Evolutionary conservation across 2,113 vertebrate genomes (phyloP).

Genomic region (Nothoprocta perdicaria): DNA sequence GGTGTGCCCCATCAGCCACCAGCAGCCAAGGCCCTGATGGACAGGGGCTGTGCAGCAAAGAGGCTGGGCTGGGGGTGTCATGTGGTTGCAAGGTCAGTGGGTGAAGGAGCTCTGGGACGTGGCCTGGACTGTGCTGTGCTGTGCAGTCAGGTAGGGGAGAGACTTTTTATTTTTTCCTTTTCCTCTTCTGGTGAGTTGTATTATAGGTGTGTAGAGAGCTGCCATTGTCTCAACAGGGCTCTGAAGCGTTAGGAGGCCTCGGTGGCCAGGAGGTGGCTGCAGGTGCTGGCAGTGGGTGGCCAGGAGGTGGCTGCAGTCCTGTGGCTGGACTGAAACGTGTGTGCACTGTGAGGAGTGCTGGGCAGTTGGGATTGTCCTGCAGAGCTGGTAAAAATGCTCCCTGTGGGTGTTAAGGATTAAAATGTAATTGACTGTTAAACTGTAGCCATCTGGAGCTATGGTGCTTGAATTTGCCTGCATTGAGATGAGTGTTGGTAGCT

Average conservation of each 20-base stretch:
- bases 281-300: no score
- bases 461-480: background rate
- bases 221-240: background rate
- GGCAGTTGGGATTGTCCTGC: background rate
- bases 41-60: background rate
- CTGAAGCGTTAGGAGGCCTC: background rate
- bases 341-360: accelerated
- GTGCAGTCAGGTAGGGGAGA: background rate
- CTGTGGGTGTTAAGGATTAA: background rate
- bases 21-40: background rate
- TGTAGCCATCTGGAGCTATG: background rate
- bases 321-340: background rate
- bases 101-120: accelerated
- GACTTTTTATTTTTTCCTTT: background rate
- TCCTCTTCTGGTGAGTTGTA: background rate
- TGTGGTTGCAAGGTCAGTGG: accelerated
- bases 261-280: background rate
- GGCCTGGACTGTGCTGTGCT: background rate
- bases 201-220: background rate
- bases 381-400: background rate
- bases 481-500: background rate
- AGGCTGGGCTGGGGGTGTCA: accelerated
- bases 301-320: background rate
- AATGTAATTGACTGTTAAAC: accelerated
- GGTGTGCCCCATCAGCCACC: background rate